phyloP scores from a whole-genome alignment of 2,113 vertebrate genomes.

The Spilogale gracilis region DNA sequence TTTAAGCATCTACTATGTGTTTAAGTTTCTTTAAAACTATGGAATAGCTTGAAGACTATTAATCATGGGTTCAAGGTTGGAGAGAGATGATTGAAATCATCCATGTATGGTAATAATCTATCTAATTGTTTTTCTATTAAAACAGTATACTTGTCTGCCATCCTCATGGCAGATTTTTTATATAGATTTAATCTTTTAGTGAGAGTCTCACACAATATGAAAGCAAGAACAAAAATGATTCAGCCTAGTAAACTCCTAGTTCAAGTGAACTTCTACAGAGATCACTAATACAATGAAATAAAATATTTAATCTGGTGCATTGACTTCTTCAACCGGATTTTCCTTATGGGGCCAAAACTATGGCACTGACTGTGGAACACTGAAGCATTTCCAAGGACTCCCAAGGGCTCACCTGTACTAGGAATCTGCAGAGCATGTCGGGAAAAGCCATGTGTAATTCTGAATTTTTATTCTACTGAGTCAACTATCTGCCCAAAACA shows the following conservation, averaged over 20 bases:
- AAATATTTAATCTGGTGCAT: neutral
- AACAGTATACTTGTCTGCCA: neutral
- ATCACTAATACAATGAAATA: neutral
- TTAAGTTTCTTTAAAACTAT: neutral
- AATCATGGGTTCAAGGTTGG: neutral
- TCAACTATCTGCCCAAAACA: slow-evolving; percentile 9
- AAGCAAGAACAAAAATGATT: neutral
- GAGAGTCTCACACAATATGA: neutral
- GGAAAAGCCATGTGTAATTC: neutral
- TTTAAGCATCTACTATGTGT: neutral
- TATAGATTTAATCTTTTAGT: slow-evolving; percentile 10
- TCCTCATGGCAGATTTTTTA: neutral
- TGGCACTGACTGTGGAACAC: neutral
- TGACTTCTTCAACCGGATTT: neutral
- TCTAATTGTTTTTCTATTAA: neutral
- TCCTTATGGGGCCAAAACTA: neutral
- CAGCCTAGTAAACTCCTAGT: neutral
- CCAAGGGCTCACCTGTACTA: neutral
- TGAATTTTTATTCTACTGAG: neutral
- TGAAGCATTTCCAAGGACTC: neutral
- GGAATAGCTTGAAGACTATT: neutral
- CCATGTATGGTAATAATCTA: neutral
- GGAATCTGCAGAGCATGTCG: neutral
- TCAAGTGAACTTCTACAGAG: neutral
- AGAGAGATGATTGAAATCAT: neutral